Percentiles rank a stretch among this genome's conserved stretches.
Conservation (phyloP, 2,797 vertebrate species). For the Tokudaia tokunoshimensis region DNA sequence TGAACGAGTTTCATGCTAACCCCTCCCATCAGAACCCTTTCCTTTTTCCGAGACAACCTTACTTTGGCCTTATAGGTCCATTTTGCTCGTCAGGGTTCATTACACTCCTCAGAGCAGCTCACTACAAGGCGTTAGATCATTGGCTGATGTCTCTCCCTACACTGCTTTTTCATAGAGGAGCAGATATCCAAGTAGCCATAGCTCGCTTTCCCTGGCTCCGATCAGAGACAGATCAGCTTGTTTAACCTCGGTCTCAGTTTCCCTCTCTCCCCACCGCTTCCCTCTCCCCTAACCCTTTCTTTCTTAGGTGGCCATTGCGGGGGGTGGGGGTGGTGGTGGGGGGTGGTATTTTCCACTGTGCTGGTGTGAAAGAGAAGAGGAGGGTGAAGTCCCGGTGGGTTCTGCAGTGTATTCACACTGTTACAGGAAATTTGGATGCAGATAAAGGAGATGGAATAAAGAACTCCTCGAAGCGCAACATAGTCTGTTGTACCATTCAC, state of each 20-base stretch:
- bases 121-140: neutral
- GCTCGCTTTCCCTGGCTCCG: neutral
- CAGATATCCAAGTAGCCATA: neutral
- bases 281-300: neutral
- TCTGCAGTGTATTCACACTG: neutral
- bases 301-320: neutral
- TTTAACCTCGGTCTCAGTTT: neutral
- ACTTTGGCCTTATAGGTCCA: neutral
- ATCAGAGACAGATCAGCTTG: neutral
- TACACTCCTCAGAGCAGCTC: neutral
- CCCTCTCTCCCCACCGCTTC: fast-evolving
- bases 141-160: neutral
- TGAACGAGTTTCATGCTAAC: neutral
- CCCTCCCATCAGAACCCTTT: neutral
- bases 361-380: neutral
- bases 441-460: neutral
- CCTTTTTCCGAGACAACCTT: neutral
- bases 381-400: neutral
- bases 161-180: neutral
- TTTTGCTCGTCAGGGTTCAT: neutral
- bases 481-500: slow-evolving; percentile 20
- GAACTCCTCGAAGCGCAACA: neutral
- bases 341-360: slow-evolving; percentile 31
- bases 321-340: too few relatives aligned
- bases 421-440: neutral